Percentiles rank a stretch among this genome's conserved stretches.
Evolutionary conservation across 2,113 vertebrate species (phyloP).

Genomic region (Madoqua kirkii): DNA sequence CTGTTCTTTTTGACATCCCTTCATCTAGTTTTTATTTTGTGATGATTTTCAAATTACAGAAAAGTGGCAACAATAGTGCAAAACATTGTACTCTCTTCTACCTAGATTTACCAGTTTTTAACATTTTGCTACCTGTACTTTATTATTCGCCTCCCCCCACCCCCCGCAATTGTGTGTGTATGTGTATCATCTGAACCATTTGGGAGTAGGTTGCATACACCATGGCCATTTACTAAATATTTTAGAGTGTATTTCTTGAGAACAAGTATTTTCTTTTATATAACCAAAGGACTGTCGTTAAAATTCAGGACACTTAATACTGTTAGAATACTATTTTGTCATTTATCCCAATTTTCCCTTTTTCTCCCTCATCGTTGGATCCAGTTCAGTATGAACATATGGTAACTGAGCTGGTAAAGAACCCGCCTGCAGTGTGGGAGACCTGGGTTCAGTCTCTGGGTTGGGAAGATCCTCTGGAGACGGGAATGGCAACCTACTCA

Average conservation of each 20-base stretch:
- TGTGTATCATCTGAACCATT: not conserved
- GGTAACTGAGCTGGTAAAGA: not conserved
- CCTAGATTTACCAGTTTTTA: not conserved
- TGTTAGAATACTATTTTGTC: constrained; percentile 30
- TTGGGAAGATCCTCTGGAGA: not conserved
- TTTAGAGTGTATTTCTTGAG: not conserved
- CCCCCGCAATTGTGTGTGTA: not conserved
- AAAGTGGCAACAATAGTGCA: not conserved
- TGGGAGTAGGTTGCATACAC: not conserved
- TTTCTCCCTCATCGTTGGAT: not conserved
- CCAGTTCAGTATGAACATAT: not conserved
- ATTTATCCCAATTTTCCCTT: not conserved
- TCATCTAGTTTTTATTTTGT: not conserved
- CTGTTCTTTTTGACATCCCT: not conserved
- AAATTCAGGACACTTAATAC: constrained; percentile 1
- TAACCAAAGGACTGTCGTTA: not conserved
- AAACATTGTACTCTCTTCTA: not conserved
- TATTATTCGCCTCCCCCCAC: not conserved
- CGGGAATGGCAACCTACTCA: not conserved
- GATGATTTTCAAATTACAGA: constrained; percentile 34
- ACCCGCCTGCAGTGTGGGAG: not conserved
- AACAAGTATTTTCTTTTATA: not conserved
- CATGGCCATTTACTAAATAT: not conserved
- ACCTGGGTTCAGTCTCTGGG: not conserved
- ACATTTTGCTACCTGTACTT: not conserved